Base-by-base conservation (phyloP, 2,797 vertebrate species). In the Parauchenoglanis ngamensis region DNA sequence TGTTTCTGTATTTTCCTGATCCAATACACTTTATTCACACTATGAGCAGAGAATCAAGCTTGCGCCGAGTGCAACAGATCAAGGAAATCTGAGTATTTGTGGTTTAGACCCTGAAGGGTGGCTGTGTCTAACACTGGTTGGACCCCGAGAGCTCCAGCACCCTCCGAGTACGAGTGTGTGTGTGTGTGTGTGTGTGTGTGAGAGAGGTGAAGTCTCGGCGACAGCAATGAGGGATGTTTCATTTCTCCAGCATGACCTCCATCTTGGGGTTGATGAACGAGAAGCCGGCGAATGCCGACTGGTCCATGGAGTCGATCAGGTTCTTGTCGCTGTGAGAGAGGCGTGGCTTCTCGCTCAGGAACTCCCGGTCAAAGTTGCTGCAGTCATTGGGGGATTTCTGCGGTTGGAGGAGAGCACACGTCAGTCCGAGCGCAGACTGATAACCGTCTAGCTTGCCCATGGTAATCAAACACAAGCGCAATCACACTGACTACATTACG, bases 231-330 rank as follows among this genome's bases (percentile, higher is more conserved):
- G 46, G 19, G 44, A 56, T 10, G 84, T 86, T 87, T 96, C 93
- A 98, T 86, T 97, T 97, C 72, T 92, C 95, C 73, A 98, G 89
- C 67, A 98, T 89, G 21, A 87, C 88, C 76, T 98, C 97, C 91
- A 99, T 96, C 91, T 93, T 97, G n/a, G 97, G 97, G 90, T 99
- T 99, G 92, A 97, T 90, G 15, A 99, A 99, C 79, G 98, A 99
- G 94, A 99, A 99, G 85, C 98, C 98, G 10, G 80, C 85, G 6
- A 99, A 99, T 0, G 96, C 96, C 0, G 93, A 46, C 92, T 97
- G 98, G 94, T 99, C 98, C 98, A 99, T 99, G 90, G 98, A 98
- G 91, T 98, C 98, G 0, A 99, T 97, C 87, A 99, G 95, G 94
- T 97, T 98, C 94, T 99, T 99, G 94, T 99, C 98, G 0, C 95